Evolutionary conservation across 2,797 vertebrate genomes (phyloP).

Genomic region (Phataginus tricuspis): DNA sequence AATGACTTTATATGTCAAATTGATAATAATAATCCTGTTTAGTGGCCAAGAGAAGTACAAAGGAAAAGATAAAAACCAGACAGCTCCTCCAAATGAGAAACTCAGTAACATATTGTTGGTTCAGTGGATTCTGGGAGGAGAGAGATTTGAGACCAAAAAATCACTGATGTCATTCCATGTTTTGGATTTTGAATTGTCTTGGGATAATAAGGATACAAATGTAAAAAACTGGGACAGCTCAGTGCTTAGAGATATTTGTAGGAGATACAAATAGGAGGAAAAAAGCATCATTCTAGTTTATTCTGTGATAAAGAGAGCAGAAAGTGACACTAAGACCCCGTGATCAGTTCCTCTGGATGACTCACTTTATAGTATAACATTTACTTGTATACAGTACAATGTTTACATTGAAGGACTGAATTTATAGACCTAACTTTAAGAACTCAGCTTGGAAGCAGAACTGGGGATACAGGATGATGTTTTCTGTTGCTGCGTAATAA

Average conservation of each 20-base stretch:
- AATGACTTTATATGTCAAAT: not conserved
- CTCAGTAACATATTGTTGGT: not conserved
- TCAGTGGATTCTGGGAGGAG: not conserved
- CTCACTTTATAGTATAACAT: not conserved
- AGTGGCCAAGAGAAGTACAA: slow-evolving; percentile 19
- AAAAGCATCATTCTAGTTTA: not conserved
- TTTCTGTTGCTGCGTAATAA: not conserved
- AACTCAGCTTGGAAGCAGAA: not conserved
- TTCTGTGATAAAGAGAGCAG: not conserved
- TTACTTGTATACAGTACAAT: not conserved
- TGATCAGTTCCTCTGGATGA: not conserved
- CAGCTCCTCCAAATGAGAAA: not conserved
- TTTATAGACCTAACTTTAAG: not conserved
- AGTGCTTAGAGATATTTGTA: slow-evolving; percentile 12
- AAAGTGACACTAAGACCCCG: not conserved
- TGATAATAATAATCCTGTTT: not conserved
- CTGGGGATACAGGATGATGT: not conserved
- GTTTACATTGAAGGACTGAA: not conserved
- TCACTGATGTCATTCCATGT: slow-evolving; percentile 8
- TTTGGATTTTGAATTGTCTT: slow-evolving; percentile 44
- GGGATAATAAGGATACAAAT: not conserved
- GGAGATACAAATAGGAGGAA: not conserved
- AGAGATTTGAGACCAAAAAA: not conserved
- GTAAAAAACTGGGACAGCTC: not conserved
- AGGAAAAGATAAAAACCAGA: not conserved